Evolutionary conservation across 2,113 vertebrate species (phyloP).

Genomic region (Platysteira castanea): DNA sequence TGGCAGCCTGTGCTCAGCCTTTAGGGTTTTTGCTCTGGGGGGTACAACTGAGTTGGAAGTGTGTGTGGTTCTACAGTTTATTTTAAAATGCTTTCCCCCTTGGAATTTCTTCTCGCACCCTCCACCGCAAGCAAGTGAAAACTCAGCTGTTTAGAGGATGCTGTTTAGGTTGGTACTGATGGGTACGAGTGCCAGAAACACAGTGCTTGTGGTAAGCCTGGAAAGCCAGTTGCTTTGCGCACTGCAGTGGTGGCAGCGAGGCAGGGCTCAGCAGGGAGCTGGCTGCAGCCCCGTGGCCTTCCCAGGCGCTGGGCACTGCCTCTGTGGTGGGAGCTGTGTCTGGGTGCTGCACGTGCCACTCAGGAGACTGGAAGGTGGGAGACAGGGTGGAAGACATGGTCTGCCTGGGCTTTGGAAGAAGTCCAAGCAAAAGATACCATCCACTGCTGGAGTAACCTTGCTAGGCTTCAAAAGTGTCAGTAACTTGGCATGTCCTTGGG

Average conservation of each 20-base stretch:
- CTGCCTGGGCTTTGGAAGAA: not conserved
- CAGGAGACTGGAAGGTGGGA: not conserved
- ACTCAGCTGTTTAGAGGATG: not conserved
- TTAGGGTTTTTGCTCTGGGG: not conserved
- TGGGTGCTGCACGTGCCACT: not conserved
- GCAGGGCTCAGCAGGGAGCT: not conserved
- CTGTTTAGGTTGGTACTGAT: not conserved
- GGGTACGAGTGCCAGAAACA: not conserved
- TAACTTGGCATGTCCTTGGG: not conserved
- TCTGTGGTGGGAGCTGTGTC: not conserved
- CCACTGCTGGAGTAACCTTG: not conserved
- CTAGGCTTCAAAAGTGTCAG: not conserved
- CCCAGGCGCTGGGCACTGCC: not conserved
- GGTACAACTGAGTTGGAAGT: not conserved
- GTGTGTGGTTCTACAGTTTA: not conserved
- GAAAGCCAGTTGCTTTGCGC: not conserved
- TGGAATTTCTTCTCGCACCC: not conserved
- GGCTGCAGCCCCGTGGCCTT: not conserved
- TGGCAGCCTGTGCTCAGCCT: not conserved
- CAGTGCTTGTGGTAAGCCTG: not conserved
- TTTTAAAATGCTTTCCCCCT: not conserved
- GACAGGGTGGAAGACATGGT: fast-evolving
- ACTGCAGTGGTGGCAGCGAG: not conserved
- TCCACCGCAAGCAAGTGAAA: not conserved
- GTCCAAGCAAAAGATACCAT: not conserved